Conservation (phyloP, 2,113 vertebrate genomes). For the Tympanuchus pallidicinctus region DNA sequence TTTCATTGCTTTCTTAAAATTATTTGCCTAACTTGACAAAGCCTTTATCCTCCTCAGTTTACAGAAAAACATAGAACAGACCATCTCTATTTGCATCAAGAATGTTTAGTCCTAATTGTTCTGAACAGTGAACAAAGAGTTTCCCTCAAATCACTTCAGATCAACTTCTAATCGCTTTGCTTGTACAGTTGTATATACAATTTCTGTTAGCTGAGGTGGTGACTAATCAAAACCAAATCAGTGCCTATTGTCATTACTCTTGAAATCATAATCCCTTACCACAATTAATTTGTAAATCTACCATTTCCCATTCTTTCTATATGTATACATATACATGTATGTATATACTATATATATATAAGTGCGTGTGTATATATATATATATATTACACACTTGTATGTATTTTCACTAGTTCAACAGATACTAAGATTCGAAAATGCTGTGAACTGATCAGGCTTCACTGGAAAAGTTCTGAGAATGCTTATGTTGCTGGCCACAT, state of each 20-base stretch:
- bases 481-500: neutral
- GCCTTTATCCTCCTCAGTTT: neutral
- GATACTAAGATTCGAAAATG: neutral
- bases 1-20: neutral
- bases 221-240: neutral
- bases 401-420: neutral
- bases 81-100: neutral
- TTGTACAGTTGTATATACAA: neutral
- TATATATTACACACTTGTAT: neutral
- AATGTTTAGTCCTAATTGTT: neutral
- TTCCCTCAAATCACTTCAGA: neutral
- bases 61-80: neutral
- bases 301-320: neutral
- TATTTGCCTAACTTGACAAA: neutral
- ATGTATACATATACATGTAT: neutral
- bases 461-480: neutral
- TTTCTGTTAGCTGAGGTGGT: conserved; percentile 12
- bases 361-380: neutral
- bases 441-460: neutral
- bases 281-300: neutral
- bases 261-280: neutral
- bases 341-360: neutral
- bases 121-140: neutral
- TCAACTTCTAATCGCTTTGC: neutral
- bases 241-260: neutral